Percentiles rank a stretch among this genome's conserved stretches.
These are phyloP conservation scores for Heliconius ismenius DNA, from an alignment of 2,888 invertebrate species.

Conservation along the genomic window DNA sequence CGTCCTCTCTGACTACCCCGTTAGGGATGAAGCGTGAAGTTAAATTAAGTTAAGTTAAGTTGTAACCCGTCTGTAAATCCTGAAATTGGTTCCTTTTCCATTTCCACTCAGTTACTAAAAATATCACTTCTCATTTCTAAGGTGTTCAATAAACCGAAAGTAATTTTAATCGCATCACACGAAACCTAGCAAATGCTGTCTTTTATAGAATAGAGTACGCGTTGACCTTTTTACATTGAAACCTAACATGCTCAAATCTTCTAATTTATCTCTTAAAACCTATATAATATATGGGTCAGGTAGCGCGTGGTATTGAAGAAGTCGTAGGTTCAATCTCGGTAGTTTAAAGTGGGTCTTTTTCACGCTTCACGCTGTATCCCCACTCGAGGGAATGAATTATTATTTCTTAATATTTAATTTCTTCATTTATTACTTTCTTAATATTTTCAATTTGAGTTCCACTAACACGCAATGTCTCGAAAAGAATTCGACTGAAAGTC, in stretches of 20 bases:
- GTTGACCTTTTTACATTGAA: constrained; percentile 25
- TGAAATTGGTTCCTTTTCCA: background rate
- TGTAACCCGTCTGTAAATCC: no score
- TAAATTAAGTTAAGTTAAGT: no score
- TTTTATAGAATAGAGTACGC: constrained; percentile 13
- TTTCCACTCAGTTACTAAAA: background rate
- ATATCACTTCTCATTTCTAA: constrained; percentile 9
- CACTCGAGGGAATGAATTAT: no score
- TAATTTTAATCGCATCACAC: constrained; percentile 24
- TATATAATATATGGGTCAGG: constrained; percentile 12
- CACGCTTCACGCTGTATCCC: no score
- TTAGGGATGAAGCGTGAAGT: no score
- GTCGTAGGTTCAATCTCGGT: background rate
- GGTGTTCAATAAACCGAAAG: constrained; percentile 25
- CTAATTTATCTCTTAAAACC: constrained; percentile 20
- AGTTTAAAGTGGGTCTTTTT: background rate
- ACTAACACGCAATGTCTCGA: no score
- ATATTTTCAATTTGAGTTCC: no score
- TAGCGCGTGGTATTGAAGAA: background rate
- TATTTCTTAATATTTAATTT: no score
- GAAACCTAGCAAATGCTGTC: constrained; percentile 23
- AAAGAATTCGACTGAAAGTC: no score
- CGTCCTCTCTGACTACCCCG: no score
- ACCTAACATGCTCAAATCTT: constrained; percentile 23
- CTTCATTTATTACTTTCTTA: no score